Conservation (phyloP, 2,113 vertebrate species). For the Microcebus tavaratra region DNA sequence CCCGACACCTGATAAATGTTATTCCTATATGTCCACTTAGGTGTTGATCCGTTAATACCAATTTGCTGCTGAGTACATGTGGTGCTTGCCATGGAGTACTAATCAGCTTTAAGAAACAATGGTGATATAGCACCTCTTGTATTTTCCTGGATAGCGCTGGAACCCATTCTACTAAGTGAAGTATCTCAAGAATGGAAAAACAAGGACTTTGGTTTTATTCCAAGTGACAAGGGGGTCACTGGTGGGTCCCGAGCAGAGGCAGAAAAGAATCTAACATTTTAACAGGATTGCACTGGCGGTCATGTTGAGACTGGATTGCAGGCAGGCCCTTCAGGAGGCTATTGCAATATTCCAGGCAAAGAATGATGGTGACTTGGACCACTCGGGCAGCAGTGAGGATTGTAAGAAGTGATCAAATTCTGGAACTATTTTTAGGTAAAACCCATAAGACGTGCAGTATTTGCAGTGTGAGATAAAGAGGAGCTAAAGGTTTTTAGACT, state of each 20-base stretch:
- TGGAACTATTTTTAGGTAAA: slow-evolving; percentile 1
- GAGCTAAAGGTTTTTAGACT: neutral
- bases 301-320: neutral
- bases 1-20: too few relatives aligned
- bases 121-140: too few relatives aligned
- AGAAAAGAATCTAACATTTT: neutral
- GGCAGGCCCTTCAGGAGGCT: neutral
- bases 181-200: too few relatives aligned
- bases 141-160: too few relatives aligned
- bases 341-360: neutral
- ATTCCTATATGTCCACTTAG: too few relatives aligned
- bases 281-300: neutral
- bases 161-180: too few relatives aligned
- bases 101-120: too few relatives aligned
- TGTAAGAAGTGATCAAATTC: neutral
- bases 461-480: neutral
- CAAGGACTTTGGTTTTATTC: neutral
- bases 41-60: too few relatives aligned
- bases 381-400: neutral
- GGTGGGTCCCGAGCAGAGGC: neutral
- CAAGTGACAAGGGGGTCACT: neutral
- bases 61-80: too few relatives aligned
- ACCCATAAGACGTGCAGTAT: neutral
- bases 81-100: too few relatives aligned
- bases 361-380: neutral